Base-by-base conservation (phyloP, 2,797 vertebrate genomes). In the Semaprochilodus insignis region DNA sequence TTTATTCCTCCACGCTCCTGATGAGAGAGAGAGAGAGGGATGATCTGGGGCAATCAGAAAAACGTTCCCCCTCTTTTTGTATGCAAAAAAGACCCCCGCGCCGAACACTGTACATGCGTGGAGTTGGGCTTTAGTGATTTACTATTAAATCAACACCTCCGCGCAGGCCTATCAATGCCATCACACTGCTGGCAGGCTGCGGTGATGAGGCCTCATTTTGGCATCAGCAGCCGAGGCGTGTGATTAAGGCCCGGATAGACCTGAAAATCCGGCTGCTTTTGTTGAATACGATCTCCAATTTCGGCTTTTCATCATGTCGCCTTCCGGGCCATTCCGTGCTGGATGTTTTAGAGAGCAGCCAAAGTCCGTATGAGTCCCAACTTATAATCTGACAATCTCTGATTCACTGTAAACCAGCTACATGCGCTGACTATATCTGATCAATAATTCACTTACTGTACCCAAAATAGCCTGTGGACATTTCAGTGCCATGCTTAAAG, bases 41-140 rank as follows among this genome's bases (percentile, higher is more conserved):
- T 60, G 77, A 67, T 79, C 71, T 17, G 71, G 51, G 74, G 82
- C 82, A 83, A 83, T 83, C 82, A 83, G 54, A 65, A 34, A 78
- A 31, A 72, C 57, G 14, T 19, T 48, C 59, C 23, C 4, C 10
- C 13, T 54, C n/a, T 36, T 76, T 78, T 59, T 59, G 81, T 57
- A 57, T 83, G 51, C 60, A 66, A 60, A 77, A 31, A 79, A 79
- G 36, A 74, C 60, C 63, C 63, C 40, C 65, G 23, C 34, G 65
- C 36, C 11, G 65, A 67, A 74, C 52, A 79, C 77, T 83, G 82
- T 79, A 79, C 31, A 51, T 52, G 54, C 76, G 79, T 69, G 67
- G 76, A 34, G 76, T 51, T 59, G 21, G 57, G 36, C 44, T 60
- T 16, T 19, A 36, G 52, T 78, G 69, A 78, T 78, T 74, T 65